Percentiles rank a stretch among this genome's conserved stretches.
phyloP scores from a whole-genome alignment of 2,888 invertebrate species.

The Apomyelois bistriatella region DNA sequence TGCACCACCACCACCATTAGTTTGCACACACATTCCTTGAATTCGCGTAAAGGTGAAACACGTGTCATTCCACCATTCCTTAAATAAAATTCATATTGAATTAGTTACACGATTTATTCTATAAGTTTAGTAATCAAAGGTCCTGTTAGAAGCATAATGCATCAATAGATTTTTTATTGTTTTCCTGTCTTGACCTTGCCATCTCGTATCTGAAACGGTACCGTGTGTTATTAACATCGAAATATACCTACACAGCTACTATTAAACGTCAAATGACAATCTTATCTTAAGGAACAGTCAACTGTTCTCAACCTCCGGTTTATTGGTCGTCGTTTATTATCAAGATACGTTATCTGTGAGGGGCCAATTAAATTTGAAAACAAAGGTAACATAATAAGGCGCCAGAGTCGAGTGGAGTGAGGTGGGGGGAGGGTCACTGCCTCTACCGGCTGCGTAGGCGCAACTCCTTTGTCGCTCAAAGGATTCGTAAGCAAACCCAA shows the following conservation, averaged over 20 bases:
- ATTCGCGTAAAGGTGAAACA: too few species aligned
- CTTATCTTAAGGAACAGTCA: constrained; percentile 67
- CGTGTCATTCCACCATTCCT: too few species aligned
- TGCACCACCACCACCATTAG: too few species aligned
- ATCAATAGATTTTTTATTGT: too few species aligned
- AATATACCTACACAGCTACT: constrained; percentile 34
- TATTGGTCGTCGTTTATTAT: constrained; percentile 79
- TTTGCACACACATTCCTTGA: too few species aligned
- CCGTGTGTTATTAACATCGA: constrained; percentile 24
- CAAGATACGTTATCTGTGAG: constrained; percentile 78
- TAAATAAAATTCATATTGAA: too few species aligned
- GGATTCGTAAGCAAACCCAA: constrained; percentile 49
- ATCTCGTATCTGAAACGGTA: constrained; percentile 11
- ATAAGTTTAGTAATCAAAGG: too few species aligned
- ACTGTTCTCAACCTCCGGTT: constrained; percentile 69
- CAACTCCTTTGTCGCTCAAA: constrained; percentile 63
- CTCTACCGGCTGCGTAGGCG: constrained; percentile 64
- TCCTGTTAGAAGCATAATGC: too few species aligned
- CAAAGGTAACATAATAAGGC: constrained; percentile 79
- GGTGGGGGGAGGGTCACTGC: constrained; percentile 43
- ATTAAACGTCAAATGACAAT: constrained; percentile 62
- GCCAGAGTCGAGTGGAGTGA: constrained; percentile 51
- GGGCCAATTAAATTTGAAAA: constrained; percentile 80
- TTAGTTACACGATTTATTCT: too few species aligned
- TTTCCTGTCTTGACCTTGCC: neutral